Conservation (phyloP, 1,140 invertebrate species). For the Caerostris darwini region DNA sequence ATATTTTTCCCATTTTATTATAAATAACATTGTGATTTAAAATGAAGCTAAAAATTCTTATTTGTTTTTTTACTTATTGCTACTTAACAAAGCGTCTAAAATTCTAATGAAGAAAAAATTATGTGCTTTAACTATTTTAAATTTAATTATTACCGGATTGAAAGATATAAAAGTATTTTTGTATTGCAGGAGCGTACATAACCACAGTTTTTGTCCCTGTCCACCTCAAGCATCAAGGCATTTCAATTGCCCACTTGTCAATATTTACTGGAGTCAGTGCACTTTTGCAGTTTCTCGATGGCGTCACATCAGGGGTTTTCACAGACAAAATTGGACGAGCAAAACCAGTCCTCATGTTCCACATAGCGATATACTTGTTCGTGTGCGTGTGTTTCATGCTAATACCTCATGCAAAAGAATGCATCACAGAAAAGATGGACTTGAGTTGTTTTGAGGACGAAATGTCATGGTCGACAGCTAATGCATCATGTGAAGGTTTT, state of each 20-base stretch:
- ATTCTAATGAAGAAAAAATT: too few species aligned
- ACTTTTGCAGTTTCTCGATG: background rate
- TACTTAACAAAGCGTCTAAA: too few species aligned
- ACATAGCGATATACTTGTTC: background rate
- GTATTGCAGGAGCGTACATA: too few species aligned
- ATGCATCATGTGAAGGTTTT: background rate
- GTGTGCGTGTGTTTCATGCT: background rate
- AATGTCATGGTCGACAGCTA: background rate
- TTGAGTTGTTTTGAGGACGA: too few species aligned
- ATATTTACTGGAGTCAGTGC: background rate
- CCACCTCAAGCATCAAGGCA: background rate
- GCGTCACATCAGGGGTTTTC: background rate
- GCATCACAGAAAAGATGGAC: too few species aligned
- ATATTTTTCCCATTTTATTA: too few species aligned
- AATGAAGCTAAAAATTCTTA: too few species aligned
- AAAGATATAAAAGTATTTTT: too few species aligned
- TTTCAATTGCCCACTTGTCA: background rate
- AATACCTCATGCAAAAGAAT: background rate
- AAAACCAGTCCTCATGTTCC: background rate
- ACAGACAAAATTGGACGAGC: slow-evolving; percentile 24
- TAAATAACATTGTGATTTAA: too few species aligned
- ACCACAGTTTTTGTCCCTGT: background rate
- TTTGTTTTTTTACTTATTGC: too few species aligned
- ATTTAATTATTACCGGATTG: too few species aligned
- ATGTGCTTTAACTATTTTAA: too few species aligned